phyloP scores from a whole-genome alignment of 2,113 vertebrate species.

The Eptesicus fuscus region DNA sequence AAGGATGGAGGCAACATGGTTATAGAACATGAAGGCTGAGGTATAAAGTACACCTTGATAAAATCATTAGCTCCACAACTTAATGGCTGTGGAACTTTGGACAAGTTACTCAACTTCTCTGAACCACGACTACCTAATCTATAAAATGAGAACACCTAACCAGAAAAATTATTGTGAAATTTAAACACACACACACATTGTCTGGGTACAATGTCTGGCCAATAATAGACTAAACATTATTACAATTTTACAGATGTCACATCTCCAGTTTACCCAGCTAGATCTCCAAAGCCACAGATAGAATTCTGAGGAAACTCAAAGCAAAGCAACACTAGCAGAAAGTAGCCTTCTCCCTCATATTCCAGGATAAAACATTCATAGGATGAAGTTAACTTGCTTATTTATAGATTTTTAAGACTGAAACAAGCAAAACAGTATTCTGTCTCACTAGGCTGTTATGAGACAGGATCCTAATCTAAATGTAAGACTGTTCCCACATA shows the following conservation, averaged over 20 bases:
- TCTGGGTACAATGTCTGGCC: neutral
- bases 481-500: neutral
- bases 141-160: constrained; percentile 26
- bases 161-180: constrained; percentile 34
- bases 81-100: neutral
- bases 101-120: constrained; percentile 25
- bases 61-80: constrained; percentile 24
- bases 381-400: neutral
- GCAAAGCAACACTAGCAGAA: constrained; percentile 8
- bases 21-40: neutral
- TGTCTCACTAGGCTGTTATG: neutral
- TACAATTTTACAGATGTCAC: neutral
- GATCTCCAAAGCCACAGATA: neutral
- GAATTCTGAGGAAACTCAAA: constrained; percentile 35
- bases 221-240: neutral
- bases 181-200: neutral
- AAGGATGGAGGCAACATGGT: neutral
- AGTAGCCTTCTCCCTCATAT: neutral
- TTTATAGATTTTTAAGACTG: constrained; percentile 8
- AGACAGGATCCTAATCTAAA: constrained; percentile 4
- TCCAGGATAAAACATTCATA: neutral
- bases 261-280: neutral
- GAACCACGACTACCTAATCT: neutral
- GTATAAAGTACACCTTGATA: neutral
- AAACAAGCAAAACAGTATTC: neutral